These are phyloP conservation scores for Sycophaga agraensis DNA, from an alignment of 1,140 invertebrate genomes.

Conservation along the genomic window DNA sequence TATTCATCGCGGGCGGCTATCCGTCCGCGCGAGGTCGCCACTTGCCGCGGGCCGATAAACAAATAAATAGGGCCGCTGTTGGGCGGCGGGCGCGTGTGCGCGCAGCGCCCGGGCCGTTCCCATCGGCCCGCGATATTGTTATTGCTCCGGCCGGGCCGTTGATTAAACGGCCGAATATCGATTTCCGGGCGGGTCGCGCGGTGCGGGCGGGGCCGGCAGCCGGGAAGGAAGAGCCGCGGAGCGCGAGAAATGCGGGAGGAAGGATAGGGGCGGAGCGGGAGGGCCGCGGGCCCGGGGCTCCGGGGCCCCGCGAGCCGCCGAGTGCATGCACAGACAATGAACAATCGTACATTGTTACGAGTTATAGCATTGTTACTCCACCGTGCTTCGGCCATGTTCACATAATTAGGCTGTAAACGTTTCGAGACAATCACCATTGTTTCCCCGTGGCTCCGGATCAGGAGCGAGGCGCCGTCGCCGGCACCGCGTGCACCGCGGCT, in stretches of 20 bases:
- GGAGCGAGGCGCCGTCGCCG: constrained; percentile 13
- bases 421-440: constrained; percentile 60
- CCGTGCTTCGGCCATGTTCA: constrained; percentile 53
- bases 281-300: constrained; percentile 19
- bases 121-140: too few species aligned
- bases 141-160: too few species aligned
- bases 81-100: too few species aligned
- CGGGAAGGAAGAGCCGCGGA: constrained; percentile 1
- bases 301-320: constrained; percentile 24
- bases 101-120: too few species aligned
- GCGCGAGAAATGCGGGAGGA: constrained; percentile 30
- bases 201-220: not conserved
- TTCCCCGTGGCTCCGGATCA: constrained; percentile 38
- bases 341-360: constrained; percentile 61
- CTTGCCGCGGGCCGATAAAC: too few species aligned
- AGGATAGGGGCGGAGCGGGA: constrained; percentile 25
- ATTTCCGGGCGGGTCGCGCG: too few species aligned
- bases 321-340: constrained; percentile 48
- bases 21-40: too few species aligned
- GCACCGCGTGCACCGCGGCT: not conserved
- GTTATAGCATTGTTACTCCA: constrained; percentile 60
- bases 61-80: too few species aligned
- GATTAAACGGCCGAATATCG: too few species aligned
- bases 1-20: too few species aligned
- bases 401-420: constrained; percentile 61